Evolutionary conservation across 2,113 vertebrate genomes (phyloP).

Genomic region (Oreotrochilus melanogaster): DNA sequence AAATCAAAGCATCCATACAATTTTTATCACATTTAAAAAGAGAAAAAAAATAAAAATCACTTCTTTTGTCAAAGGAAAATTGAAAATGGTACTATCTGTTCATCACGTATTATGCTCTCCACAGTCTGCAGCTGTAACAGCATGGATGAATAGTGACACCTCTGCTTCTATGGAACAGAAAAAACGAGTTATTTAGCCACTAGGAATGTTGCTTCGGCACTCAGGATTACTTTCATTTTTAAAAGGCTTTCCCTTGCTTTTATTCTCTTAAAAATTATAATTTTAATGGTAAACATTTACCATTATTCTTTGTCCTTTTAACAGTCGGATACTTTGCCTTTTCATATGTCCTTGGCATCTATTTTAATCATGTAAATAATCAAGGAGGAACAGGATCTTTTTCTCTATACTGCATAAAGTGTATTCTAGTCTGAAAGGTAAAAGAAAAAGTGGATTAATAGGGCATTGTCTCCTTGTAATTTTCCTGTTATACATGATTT

Average conservation of each 20-base stretch:
- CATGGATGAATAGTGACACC: not conserved
- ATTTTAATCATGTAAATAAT: slow-evolving; percentile 16
- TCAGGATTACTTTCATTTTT: not conserved
- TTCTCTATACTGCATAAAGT: not conserved
- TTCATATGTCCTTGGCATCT: slow-evolving; percentile 22
- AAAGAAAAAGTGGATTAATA: not conserved
- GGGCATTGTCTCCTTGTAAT: not conserved
- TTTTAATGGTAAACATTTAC: not conserved
- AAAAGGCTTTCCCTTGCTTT: not conserved
- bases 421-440: not conserved
- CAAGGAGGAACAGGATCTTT: slow-evolving; percentile 7
- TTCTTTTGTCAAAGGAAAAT: not conserved
- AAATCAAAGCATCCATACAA: not conserved
- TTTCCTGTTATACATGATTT: not conserved
- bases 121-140: not conserved
- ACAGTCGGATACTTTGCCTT: not conserved
- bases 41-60: not conserved
- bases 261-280: not conserved
- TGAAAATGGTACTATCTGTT: not conserved
- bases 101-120: not conserved
- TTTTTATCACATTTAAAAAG: not conserved
- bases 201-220: not conserved
- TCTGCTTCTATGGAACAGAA: not conserved
- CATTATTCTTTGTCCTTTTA: not conserved
- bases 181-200: slow-evolving; percentile 9